A percentile compares a stretch with the other conserved stretches of the same genome.
phyloP scores from a whole-genome alignment of 2,113 vertebrate genomes.

The Microcebus murinus region DNA sequence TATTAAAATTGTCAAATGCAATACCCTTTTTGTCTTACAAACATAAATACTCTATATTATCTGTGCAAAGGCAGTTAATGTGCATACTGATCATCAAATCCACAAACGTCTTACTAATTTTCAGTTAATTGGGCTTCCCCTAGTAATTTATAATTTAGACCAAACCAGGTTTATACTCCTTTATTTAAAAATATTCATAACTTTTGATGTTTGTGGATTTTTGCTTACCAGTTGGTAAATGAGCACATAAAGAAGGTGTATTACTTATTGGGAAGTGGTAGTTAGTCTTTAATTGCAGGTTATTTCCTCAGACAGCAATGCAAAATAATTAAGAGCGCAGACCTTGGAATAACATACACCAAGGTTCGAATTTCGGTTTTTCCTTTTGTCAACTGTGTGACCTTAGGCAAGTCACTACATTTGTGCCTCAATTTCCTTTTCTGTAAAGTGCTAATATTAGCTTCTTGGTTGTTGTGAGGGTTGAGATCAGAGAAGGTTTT shows the following conservation, averaged over 20 bases:
- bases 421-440: background rate
- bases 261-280: background rate
- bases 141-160: background rate
- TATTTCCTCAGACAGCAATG: background rate
- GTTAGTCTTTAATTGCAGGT: background rate
- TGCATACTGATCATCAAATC: background rate
- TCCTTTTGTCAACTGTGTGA: background rate
- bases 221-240: background rate
- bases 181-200: background rate
- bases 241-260: background rate
- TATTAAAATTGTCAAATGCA: background rate
- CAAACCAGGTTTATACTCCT: background rate
- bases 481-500: background rate
- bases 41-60: background rate
- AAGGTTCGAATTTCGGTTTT: background rate
- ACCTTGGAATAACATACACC: background rate
- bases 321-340: background rate
- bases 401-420: background rate
- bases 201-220: background rate
- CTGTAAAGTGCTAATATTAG: background rate
- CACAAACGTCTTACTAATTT: background rate
- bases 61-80: background rate
- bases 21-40: background rate
- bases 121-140: background rate
- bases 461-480: background rate